phyloP scores from a whole-genome alignment of 2,888 invertebrate genomes.

The Tridacna gigas region DNA sequence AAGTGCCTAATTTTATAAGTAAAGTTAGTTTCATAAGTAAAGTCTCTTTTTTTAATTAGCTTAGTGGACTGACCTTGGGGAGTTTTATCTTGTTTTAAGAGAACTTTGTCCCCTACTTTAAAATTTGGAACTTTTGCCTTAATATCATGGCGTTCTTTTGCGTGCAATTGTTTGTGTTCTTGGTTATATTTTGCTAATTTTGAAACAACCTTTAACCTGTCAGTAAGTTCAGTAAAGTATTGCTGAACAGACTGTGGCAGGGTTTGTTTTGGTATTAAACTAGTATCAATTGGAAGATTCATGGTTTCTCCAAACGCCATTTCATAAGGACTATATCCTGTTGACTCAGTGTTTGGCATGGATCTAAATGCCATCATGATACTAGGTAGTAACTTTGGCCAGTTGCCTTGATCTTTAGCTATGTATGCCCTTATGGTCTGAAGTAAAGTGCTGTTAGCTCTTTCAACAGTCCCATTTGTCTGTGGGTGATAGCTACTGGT shows the following conservation, averaged over 20 bases:
- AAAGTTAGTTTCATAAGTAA: too few relatives aligned
- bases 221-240: constrained; percentile 5
- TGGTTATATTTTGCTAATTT: constrained; percentile 7
- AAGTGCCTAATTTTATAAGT: neutral
- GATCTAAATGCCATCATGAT: constrained; percentile 65
- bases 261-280: constrained; percentile 42
- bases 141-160: constrained; percentile 40
- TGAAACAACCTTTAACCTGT: neutral
- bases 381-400: constrained; percentile 50
- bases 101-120: constrained; percentile 33
- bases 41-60: too few relatives aligned
- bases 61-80: neutral
- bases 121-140: constrained; percentile 29
- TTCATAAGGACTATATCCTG: constrained; percentile 52
- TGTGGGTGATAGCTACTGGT: constrained; percentile 64
- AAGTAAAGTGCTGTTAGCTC: constrained; percentile 47
- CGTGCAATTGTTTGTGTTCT: constrained; percentile 1
- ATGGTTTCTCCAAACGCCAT: constrained; percentile 48
- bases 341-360: constrained; percentile 47
- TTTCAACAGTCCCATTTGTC: constrained; percentile 57
- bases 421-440: constrained; percentile 53
- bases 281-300: constrained; percentile 35
- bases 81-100: neutral
- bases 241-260: constrained; percentile 5
- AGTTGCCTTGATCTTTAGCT: constrained; percentile 51